These are phyloP conservation scores for Eutrigla gurnardus DNA, from an alignment of 2,797 vertebrate genomes.

Conservation along the genomic window DNA sequence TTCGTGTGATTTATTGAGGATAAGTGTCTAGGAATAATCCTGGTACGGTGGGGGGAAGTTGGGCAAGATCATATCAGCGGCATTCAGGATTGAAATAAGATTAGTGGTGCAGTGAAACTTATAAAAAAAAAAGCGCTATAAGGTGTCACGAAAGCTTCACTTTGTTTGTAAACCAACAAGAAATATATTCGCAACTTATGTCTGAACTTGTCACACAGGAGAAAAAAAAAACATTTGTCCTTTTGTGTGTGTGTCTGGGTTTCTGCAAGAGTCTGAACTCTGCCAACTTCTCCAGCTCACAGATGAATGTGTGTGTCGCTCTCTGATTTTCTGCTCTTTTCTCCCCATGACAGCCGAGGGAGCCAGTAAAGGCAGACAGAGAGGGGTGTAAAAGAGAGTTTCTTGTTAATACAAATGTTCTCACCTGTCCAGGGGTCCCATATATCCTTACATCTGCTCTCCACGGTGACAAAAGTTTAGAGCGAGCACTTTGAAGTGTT, in stretches of 20 bases:
- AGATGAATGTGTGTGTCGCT: slow-evolving; percentile 30
- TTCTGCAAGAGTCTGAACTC: slow-evolving; percentile 27
- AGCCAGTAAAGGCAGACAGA: slow-evolving; percentile 14
- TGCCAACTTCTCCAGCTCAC: slow-evolving; percentile 9
- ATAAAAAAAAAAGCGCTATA: background rate
- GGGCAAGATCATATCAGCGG: background rate
- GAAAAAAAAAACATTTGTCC: background rate
- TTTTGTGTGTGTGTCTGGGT: slow-evolving; percentile 1
- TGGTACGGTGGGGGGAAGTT: background rate
- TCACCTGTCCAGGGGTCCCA: slow-evolving; percentile 48
- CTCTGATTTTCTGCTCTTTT: slow-evolving; percentile 1
- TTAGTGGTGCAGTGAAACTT: background rate
- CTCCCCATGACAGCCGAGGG: slow-evolving; percentile 22
- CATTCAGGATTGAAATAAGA: background rate
- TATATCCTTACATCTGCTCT: slow-evolving; percentile 17
- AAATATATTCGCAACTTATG: background rate
- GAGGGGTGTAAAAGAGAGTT: slow-evolving; percentile 35
- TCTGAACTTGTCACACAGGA: background rate
- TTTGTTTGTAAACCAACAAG: background rate
- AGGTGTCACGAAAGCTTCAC: background rate
- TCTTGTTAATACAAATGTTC: slow-evolving; percentile 41
- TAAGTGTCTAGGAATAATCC: background rate
- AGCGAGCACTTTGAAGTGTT: slow-evolving; percentile 28
- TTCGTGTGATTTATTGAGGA: slow-evolving; percentile 11
- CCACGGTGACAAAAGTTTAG: slow-evolving; percentile 24